Evolutionary conservation across 1,140 invertebrate genomes (phyloP).

Genomic region (Radopholus similis): DNA sequence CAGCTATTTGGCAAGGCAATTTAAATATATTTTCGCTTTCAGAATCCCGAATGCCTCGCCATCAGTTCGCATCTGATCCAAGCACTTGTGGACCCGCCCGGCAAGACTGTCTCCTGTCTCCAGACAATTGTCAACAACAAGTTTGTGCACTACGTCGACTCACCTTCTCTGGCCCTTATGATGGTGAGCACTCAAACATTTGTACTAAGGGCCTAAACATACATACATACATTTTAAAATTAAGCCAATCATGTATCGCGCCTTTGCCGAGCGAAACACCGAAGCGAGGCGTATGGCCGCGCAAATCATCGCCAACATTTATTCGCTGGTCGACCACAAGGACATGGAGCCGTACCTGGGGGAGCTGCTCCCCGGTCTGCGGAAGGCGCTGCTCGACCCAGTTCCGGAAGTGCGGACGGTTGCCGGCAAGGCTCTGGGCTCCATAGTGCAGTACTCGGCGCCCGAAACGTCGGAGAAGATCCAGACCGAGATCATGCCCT

Average conservation of each 20-base stretch:
- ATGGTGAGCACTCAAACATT: slow-evolving; percentile 86
- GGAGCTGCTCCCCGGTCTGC: slow-evolving; percentile 90
- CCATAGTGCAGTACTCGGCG: slow-evolving; percentile 91
- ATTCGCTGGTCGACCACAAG: slow-evolving; percentile 95
- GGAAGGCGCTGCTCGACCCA: slow-evolving; percentile 90
- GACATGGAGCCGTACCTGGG: slow-evolving; percentile 93
- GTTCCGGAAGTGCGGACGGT: slow-evolving; percentile 80
- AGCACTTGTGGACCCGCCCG: slow-evolving; percentile 91
- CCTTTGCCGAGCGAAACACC: slow-evolving; percentile 91
- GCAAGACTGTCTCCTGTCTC: slow-evolving; percentile 80
- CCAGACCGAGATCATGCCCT: slow-evolving; percentile 81
- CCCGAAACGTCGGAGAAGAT: slow-evolving; percentile 40
- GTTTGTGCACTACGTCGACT: slow-evolving; percentile 98
- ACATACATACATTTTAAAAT: too few species aligned
- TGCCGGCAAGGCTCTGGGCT: slow-evolving; percentile 85
- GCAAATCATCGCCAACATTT: slow-evolving; percentile 98
- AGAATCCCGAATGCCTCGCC: slow-evolving; percentile 88
- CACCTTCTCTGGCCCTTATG: slow-evolving; percentile 92
- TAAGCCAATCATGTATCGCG: slow-evolving; percentile 72
- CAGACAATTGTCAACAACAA: slow-evolving; percentile 90
- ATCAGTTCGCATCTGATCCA: slow-evolving; percentile 85
- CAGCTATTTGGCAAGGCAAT: slow-evolving; percentile 8
- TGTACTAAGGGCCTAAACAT: too few species aligned
- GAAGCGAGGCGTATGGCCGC: slow-evolving; percentile 97
- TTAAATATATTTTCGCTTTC: slow-evolving; percentile 74